Base-by-base conservation (phyloP, 2,797 vertebrate species). In the Enteromius fasciolatus region DNA sequence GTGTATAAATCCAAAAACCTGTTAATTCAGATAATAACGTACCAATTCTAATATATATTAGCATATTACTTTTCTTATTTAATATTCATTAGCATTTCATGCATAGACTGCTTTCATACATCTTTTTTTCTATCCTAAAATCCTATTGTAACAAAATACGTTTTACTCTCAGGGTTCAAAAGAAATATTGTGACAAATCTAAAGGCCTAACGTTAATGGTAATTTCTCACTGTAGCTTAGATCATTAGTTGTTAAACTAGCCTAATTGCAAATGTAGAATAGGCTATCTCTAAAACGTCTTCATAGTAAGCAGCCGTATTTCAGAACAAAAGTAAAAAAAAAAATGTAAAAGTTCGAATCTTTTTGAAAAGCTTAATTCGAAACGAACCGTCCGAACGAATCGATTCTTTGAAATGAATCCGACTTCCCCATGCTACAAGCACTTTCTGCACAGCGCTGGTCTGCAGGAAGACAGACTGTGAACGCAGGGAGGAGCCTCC, bases 401-500 rank as follows among this genome's bases (percentile, higher is more conserved):
- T 39, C 72, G 80, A 66, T 57, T 76, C 72, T 44, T 31, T 41
- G 0, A 23, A 75, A 67, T n/a, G 72, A 82, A 36, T 66, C 70
- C 4, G 31, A 67, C 31, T 36, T 39, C 39, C 36, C 2, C 28
- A 10, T 33, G 61, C 61, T n/a, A 10, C 23, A 10, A n/a, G 61
- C 28, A 28, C 17, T 76, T 28, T 46, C 23, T 48, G 23, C 18
- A 33, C 64, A 68, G 5, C 33, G 46, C 17, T 64, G 46, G 15
- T 39, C 23, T 66, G 59, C 59, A 41, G 90, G 85, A 91, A 87
- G 81, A 87, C 87, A 87, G 88, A 83, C 0, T 87, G 81, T 89
- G 89, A 88, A 89, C 87, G 86, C 89, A 86, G 86, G 89, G 86
- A 68, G 81, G 83, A 84, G 80, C 77, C 44, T 41, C 69, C 23